These are phyloP conservation scores for Lytechinus variegatus DNA, from an alignment of 35 echinoderm and acorn worm genomes.

Conservation along the genomic window DNA sequence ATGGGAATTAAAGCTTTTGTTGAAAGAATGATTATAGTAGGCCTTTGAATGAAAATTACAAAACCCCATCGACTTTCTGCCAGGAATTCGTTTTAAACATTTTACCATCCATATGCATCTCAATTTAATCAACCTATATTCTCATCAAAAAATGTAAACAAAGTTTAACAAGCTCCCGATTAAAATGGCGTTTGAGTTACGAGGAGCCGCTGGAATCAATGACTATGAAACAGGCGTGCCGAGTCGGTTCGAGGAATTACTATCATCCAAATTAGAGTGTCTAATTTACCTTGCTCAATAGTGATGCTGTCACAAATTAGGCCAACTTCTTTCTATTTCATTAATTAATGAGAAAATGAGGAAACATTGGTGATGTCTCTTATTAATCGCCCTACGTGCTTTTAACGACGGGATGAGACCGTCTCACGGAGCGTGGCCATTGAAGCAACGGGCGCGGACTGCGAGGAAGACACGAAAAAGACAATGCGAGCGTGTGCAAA, in stretches of 20 bases:
- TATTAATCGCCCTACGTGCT: conserved; percentile 18
- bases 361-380: background rate
- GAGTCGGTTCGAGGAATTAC: background rate
- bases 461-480: background rate
- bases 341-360: background rate
- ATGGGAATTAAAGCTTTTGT: no score
- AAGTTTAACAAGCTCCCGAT: background rate
- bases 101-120: background rate
- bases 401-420: background rate
- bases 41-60: no score
- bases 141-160: background rate
- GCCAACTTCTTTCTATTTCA: background rate
- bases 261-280: background rate
- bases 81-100: background rate
- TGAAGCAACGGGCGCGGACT: background rate
- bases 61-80: background rate
- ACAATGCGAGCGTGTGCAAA: background rate
- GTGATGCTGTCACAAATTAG: background rate
- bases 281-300: background rate
- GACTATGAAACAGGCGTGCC: background rate
- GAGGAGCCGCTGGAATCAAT: background rate
- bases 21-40: no score
- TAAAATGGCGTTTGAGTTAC: background rate
- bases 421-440: background rate
- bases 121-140: background rate